Base-by-base conservation (phyloP, 2,888 invertebrate species). In the Ectropis crepuscularia region DNA sequence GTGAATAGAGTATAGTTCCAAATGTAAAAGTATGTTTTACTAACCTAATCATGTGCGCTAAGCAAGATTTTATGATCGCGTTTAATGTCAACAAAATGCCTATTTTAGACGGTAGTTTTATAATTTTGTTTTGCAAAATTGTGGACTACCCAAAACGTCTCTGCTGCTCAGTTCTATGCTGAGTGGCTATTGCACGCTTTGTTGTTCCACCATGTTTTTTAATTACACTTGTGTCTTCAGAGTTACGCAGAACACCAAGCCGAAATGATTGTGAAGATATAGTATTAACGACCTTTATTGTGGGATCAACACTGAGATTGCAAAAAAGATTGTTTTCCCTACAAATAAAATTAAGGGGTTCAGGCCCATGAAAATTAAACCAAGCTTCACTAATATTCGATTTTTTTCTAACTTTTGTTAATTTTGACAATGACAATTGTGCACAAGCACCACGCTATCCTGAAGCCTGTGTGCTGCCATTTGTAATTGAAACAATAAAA, bases 151-250 rank as follows among this genome's bases (percentile, higher is more conserved):
- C 81, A 83, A 86, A 83, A 84, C 90, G 92, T 91, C 90, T 87
- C 79, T 83, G 88, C 84, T 82, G 82, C 91, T 92, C 91, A 89
- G 91, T 90, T 39, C 65, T 72, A 63, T 70, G 74, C 91, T 90
- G 91, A 91, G 90, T 85, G 82, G 87, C 85, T 83, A 79, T 75
- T 87, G 91, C 89, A 92, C 92, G 91, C 88, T 89, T 86, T 88
- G 83, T 83, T 82, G n/a, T 36, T 37, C 12, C 11, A 51, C 10
- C 55, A 60, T 57, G 12, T 51, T 51, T n/a, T 49, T 49, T 41
- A 38, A 38, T 62, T 49, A n/a, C 45, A 11, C 16, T 28, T 45
- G 6, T 5, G 11, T 12, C 12, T 45, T 11, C 11, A n/a, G n/a
- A 45, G 2, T 41, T 41, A 9, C 7, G 41, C 53, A 28, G 16